Base-by-base conservation (phyloP, 2,888 invertebrate species). In the Belgica antarctica region DNA sequence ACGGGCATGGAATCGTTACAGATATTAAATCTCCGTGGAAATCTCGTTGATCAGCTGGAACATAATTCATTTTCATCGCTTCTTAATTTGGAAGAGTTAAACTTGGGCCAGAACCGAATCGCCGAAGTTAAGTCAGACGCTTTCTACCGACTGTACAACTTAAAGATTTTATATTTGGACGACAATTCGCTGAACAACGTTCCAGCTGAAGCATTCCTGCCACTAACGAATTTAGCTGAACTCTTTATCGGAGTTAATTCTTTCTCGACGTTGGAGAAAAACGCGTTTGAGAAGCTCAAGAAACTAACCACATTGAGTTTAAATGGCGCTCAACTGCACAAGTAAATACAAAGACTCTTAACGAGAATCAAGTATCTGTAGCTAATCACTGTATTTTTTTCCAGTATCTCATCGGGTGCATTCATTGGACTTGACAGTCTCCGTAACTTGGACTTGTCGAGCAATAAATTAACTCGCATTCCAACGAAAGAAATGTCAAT, bases 61-160 rank as follows among this genome's bases (percentile, higher is more conserved):
- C 86, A 85, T 73, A 87, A 88, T 36, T 83, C 90, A 12, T 94
- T 94, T 77, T 82, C 87, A 0, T 86, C 88, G 41, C 81, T 93
- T 73, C 84, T 86, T 1, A 88, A 88, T 77, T 82, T 94, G 73
- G 91, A 92, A 77, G 93, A 94, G 79, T 82, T 94, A 65, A 92
- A 94, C 81, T 82, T 94, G 72, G 92, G 92, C 15, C 88, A 91
- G 78, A 93, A 94, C 78, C 85, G 92, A 75, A 92, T 94, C 76
- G 87, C 89, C 17, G 85, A 86, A 75, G 88, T 94, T 59, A 91
- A 92, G 75, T 84, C 87, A 0, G 84, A 84, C 72, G 90, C 92
- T 1, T 90, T 94, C 74, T 86, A 88, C 66, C 91, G 90, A 1
- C 79, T 94, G 66, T 82, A 84, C 2, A 87, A 89, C n/a, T 81